Evolutionary conservation across 2,113 vertebrate genomes (phyloP).

Genomic region (Serilophus lunatus): DNA sequence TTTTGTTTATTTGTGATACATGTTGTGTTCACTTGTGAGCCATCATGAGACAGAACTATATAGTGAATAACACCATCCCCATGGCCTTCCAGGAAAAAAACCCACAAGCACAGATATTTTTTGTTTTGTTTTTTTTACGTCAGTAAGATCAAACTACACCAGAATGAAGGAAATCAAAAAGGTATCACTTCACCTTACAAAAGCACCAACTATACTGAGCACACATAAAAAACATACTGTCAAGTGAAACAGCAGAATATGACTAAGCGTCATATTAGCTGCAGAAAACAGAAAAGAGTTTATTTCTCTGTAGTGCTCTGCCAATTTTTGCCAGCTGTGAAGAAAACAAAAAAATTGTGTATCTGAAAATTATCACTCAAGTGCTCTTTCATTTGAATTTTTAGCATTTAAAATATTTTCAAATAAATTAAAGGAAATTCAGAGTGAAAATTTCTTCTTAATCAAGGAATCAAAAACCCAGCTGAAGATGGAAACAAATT

Average conservation of each 20-base stretch:
- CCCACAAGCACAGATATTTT: neutral
- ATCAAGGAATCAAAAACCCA: neutral
- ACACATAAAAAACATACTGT: neutral
- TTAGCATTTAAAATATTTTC: neutral
- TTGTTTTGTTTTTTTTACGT: neutral
- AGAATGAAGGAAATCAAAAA: neutral
- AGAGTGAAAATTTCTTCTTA: neutral
- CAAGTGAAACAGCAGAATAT: neutral
- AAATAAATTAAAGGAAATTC: neutral
- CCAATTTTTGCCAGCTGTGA: neutral
- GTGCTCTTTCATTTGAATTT: neutral
- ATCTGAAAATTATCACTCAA: neutral
- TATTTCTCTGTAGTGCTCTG: neutral
- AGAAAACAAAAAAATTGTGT: conserved; percentile 1
- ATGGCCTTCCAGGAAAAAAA: neutral
- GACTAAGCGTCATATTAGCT: neutral
- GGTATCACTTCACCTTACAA: neutral
- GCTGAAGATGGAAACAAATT: neutral
- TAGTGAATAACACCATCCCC: neutral
- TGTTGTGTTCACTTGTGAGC: neutral
- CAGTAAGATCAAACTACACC: neutral
- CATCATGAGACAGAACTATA: neutral
- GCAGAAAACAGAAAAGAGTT: neutral
- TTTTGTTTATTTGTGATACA: neutral
- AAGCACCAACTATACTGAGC: neutral